These are phyloP conservation scores for Syncerus caffer DNA, from an alignment of 2,797 vertebrate species.

Conservation along the genomic window DNA sequence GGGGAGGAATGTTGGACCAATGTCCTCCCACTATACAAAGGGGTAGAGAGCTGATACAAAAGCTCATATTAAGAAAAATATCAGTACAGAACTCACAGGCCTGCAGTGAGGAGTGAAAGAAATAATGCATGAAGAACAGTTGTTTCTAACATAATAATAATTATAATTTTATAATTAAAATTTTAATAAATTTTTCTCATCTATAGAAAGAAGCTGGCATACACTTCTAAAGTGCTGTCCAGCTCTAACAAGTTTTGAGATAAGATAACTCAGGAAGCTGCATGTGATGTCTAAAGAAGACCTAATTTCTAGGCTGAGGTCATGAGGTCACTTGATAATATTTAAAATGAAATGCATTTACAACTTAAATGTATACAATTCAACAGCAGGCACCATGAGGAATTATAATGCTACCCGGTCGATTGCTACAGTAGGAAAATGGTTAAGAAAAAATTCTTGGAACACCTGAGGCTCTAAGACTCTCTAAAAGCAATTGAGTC, in stretches of 20 bases:
- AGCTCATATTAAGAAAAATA: background rate
- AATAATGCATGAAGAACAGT: background rate
- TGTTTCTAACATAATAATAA: background rate
- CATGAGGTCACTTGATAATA: background rate
- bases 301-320: background rate
- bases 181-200: background rate
- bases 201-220: constrained; percentile 17
- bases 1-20: background rate
- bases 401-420: background rate
- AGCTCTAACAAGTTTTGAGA: constrained; percentile 19
- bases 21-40: background rate
- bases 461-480: constrained; percentile 48
- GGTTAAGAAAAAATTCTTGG: constrained; percentile 54
- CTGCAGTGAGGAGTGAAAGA: background rate
- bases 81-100: background rate
- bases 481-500: constrained; percentile 70
- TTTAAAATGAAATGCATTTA: background rate
- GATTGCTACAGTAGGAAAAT: constrained; percentile 56
- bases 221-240: background rate
- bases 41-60: background rate
- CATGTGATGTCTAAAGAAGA: background rate
- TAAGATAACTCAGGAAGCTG: background rate
- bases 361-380: background rate
- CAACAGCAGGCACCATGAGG: background rate
- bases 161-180: background rate